A percentile compares a stretch with the other conserved stretches of the same genome.
phyloP scores from a whole-genome alignment of 2,888 invertebrate genomes.

The Gari tellinella region DNA sequence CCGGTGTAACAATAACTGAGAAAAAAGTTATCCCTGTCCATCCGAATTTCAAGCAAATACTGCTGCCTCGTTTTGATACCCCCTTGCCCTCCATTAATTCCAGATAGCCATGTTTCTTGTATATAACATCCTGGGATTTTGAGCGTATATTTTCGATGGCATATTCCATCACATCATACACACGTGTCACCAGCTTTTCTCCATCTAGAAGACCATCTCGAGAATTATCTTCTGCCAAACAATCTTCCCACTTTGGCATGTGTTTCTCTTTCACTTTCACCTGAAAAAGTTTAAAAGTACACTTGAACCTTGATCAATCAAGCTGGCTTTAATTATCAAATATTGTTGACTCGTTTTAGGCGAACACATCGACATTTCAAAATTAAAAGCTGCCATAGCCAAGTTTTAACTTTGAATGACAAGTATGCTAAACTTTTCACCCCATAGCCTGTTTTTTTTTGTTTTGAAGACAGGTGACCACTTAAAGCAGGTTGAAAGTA shows the following conservation, averaged over 20 bases:
- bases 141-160: slow-evolving; percentile 10
- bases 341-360: no score
- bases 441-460: no score
- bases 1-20: slow-evolving; percentile 34
- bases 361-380: no score
- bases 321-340: no score
- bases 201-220: not conserved
- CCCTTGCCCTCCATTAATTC: slow-evolving; percentile 33
- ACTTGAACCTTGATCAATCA: no score
- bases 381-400: no score
- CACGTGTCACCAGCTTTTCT: not conserved
- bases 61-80: slow-evolving; percentile 14
- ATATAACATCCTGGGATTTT: slow-evolving; percentile 3
- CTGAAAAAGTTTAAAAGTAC: no score
- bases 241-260: slow-evolving; percentile 24
- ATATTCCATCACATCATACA: slow-evolving; percentile 14
- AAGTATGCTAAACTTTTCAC: no score
- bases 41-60: slow-evolving; percentile 35
- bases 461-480: no score
- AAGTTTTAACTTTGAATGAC: no score
- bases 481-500: no score
- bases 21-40: slow-evolving; percentile 36
- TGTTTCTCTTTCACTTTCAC: slow-evolving; percentile 28
- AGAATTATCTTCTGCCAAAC: not conserved
- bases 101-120: not conserved